Base-by-base conservation (phyloP, 2,113 vertebrate genomes). In the Apodemus speciosus region DNA sequence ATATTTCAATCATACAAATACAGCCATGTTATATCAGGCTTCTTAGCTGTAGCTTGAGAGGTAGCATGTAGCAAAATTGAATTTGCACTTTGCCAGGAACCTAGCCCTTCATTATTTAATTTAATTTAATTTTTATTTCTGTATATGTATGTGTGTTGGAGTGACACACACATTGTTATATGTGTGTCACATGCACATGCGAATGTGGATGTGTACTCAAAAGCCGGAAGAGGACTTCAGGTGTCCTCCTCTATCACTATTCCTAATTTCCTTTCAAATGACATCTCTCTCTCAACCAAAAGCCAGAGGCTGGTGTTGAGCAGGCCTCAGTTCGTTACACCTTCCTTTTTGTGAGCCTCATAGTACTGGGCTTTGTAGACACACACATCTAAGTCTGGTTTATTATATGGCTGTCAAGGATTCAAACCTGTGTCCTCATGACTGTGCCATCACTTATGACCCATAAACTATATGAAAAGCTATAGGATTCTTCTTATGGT, bases 401-500 rank as follows among this genome's bases (percentile, higher is more conserved):
- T 35, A 49, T 35, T 66, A 49, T 14, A 35, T 66, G 43, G 43
- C 20, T 32, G 60, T 21, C 23, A 10, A 32, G 62, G 30, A 4
- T 85, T n/a, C 62, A 38, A 85, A 49, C 30, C n/a, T 30, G 23
- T 18, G 83, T 21, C 32, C 62, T 85, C 10, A 13, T 8, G 30
- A 32, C 4, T 32, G 38, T 35, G 16, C 32, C 40, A 66, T 7
- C 9, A 9, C 18, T 32, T 72, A 35, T 11, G n/a, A 6, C 62
- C 43, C 21, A 20, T 32, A 32, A 90, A 66, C 79, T 88, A 11
- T 53, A 56, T 89, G 93, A 80, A 75, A 93, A 95, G 43, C 30
- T 11, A 60, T 6, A 72, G 10, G 6, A 88, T 91, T 53, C 18
- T 94, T 75, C 62, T 72, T 21, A 81, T 51, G 89, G 68, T 68